Evolutionary conservation across 2,888 invertebrate genomes (phyloP).

Genomic region (Polyploca ridens): DNA sequence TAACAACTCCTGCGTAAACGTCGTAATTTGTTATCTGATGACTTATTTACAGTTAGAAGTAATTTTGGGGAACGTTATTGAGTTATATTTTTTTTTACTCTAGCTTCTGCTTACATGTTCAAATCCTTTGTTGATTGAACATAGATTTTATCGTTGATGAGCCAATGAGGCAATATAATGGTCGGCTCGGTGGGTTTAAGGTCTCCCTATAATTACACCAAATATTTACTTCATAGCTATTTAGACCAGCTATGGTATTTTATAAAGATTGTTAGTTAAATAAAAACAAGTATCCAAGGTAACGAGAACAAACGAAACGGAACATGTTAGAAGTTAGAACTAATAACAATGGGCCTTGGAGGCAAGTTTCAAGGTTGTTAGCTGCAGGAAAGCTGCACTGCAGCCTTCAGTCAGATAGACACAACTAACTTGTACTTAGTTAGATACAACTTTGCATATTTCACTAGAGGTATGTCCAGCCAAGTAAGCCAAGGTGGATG

Average conservation of each 20-base stretch:
- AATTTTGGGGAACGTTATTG: conserved; percentile 26
- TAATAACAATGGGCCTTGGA: conserved; percentile 42
- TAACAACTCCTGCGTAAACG: conserved; percentile 40
- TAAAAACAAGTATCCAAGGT: conserved; percentile 15
- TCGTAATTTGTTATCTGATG: conserved; percentile 44
- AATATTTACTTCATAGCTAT: too few relatives aligned
- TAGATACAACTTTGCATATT: conserved; percentile 13
- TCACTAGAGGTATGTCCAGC: conserved; percentile 25
- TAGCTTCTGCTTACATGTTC: not conserved
- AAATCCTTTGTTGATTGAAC: not conserved
- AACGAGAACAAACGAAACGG: conserved; percentile 31
- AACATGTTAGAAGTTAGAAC: conserved; percentile 18
- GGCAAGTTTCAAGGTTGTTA: conserved; percentile 49
- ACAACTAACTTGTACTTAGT: conserved; percentile 4
- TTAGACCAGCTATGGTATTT: not conserved
- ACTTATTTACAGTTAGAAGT: conserved; percentile 47
- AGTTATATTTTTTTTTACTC: not conserved
- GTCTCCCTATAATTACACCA: not conserved
- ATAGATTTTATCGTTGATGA: not conserved
- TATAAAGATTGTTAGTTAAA: not conserved
- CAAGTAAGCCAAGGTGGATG: conserved; percentile 27
- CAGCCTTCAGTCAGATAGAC: conserved; percentile 35
- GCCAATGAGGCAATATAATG: not conserved
- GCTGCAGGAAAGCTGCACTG: conserved; percentile 30
- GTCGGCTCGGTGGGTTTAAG: not conserved